Base-by-base conservation (phyloP, 2,888 invertebrate species). In the Phalera bucephala region DNA sequence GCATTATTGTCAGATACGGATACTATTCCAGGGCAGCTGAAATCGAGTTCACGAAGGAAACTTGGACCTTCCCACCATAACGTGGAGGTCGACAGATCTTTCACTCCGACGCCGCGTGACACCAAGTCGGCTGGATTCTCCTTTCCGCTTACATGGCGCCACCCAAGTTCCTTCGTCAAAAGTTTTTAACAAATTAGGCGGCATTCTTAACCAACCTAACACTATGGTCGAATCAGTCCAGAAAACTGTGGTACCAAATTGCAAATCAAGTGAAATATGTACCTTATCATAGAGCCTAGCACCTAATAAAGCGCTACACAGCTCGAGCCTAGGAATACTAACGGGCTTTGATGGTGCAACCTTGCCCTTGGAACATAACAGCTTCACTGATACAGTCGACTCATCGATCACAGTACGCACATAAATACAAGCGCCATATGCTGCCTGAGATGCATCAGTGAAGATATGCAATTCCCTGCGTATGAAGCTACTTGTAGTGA, bases 221-320 rank as follows among this genome's bases (percentile, higher is more conserved):
- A 45, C 51, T 0, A 58, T 52, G 9, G 48, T 59, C 0, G 55
- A 55, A 33, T 59, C 56, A 0, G 55, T 48, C 50, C 49, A 64
- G 6, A 46, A 50, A 3, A 43, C 25, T 11, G 48, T 35, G 2
- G 44, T 32, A 13, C 41, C 13, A 17, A 57, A 49, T 4, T 36
- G 29, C 1, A 31, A 28, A 1, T 37, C 13, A 8, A 51, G 25
- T 5, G 49, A 42, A 17, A 35, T 12, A 1, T 14, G 30, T 21
- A 52, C 33, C 31, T 45, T 51, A 4, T 17, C 9, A 17, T 48
- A 47, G 26, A 59, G 34, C 11, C 38, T 33, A 2, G 62, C 41
- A 12, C 50, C 46, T 36, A 58, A 20, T 13, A 57, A 31, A 0
- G 57, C 63, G 2, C 52, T 61, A 25, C 56, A 59, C 8, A 63